Evolutionary conservation across 30 jellyfish, hydroid and myxozoan species (phyloP).

Genomic region (Turritopsis dohrnii): DNA sequence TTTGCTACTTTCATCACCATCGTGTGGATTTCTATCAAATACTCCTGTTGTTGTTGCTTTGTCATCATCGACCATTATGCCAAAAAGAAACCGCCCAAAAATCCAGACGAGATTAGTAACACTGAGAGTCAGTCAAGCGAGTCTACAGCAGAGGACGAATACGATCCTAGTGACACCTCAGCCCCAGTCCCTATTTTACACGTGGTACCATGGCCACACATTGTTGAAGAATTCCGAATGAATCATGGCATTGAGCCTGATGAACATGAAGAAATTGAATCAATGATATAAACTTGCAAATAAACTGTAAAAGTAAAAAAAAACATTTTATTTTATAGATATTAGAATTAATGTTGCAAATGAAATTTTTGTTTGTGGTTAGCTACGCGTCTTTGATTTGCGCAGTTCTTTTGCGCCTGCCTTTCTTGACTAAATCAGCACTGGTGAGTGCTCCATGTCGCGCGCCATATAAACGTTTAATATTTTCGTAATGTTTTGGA

Average conservation of each 20-base stretch:
- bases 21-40: constrained; percentile 41
- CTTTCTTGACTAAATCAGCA: not conserved
- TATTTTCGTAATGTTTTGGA: too few species aligned
- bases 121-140: not conserved
- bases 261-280: not conserved
- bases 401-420: not conserved
- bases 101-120: not conserved
- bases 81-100: not conserved
- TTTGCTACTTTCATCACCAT: constrained; percentile 49
- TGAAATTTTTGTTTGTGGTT: not conserved
- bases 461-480: too few species aligned
- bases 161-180: constrained; percentile 12
- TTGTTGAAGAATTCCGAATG: constrained; percentile 3
- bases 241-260: constrained; percentile 21
- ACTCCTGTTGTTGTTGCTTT: constrained; percentile 78
- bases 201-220: constrained; percentile 26
- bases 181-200: constrained; percentile 27
- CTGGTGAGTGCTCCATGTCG: not conserved
- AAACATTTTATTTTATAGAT: not conserved
- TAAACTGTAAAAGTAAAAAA: not conserved
- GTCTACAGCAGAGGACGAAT: not conserved
- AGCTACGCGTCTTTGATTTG: not conserved
- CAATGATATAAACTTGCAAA: not conserved
- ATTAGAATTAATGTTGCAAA: not conserved
- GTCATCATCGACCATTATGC: constrained; percentile 15